Conservation (phyloP, 2,888 invertebrate genomes). For the Digitonthophagus gazella region DNA sequence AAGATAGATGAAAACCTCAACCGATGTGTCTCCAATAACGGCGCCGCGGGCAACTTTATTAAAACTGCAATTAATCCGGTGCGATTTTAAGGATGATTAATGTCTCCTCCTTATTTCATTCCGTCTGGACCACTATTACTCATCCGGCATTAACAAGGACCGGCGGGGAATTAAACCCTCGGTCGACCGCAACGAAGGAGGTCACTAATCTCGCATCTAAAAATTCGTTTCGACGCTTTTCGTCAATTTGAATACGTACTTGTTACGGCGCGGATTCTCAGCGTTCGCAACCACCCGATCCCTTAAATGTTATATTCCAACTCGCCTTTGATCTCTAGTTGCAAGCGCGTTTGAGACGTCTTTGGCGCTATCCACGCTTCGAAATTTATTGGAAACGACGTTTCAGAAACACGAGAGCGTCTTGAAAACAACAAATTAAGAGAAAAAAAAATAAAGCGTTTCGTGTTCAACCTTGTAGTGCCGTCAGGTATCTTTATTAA, state of each 20-base stretch:
- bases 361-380: background rate
- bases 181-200: background rate
- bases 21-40: background rate
- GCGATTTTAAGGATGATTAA: background rate
- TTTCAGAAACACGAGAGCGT: background rate
- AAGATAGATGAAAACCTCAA: background rate
- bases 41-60: background rate
- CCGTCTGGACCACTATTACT: background rate
- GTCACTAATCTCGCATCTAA: background rate
- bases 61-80: background rate
- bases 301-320: background rate
- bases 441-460: too few species aligned
- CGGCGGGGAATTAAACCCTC: background rate
- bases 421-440: background rate
- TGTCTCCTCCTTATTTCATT: background rate
- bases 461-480: too few species aligned
- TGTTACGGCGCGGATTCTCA: background rate
- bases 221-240: background rate
- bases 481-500: too few species aligned
- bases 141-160: background rate
- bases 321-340: background rate
- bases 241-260: background rate
- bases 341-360: background rate
- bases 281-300: background rate
- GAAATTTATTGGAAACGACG: background rate